These are phyloP conservation scores for Poliocrania exsul DNA, from an alignment of 2,797 vertebrate genomes.

Conservation along the genomic window DNA sequence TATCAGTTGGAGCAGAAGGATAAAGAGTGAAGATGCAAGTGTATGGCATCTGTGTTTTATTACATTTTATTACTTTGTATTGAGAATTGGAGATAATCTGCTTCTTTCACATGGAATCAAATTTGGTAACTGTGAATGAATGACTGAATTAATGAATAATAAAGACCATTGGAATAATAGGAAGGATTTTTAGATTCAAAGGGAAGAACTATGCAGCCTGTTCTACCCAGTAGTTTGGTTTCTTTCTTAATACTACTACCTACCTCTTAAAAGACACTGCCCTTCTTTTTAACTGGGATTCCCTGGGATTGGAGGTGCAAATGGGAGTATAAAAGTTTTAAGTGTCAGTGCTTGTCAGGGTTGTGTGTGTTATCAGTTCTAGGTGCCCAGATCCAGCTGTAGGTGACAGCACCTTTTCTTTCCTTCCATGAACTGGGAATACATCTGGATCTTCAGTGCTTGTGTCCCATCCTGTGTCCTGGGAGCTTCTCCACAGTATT, in stretches of 20 bases:
- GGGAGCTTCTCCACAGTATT: not conserved
- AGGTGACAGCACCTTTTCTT: not conserved
- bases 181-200: not conserved
- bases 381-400: not conserved
- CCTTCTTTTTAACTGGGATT: not conserved
- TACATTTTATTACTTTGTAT: not conserved
- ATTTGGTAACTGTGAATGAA: not conserved
- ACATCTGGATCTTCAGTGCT: not conserved
- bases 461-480: not conserved
- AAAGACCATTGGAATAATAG: not conserved
- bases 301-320: not conserved
- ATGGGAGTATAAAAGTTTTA: not conserved
- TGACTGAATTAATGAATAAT: not conserved
- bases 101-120: not conserved
- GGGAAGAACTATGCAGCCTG: not conserved
- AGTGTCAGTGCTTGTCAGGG: not conserved
- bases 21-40: not conserved
- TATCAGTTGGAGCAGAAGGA: not conserved
- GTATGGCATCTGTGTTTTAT: not conserved
- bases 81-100: not conserved
- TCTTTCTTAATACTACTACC: not conserved
- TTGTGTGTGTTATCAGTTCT: not conserved
- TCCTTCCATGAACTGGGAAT: not conserved
- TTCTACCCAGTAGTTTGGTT: not conserved
- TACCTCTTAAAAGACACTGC: not conserved